phyloP scores from a whole-genome alignment of 1,140 invertebrate species.

The Plectrocnemia conspersa region DNA sequence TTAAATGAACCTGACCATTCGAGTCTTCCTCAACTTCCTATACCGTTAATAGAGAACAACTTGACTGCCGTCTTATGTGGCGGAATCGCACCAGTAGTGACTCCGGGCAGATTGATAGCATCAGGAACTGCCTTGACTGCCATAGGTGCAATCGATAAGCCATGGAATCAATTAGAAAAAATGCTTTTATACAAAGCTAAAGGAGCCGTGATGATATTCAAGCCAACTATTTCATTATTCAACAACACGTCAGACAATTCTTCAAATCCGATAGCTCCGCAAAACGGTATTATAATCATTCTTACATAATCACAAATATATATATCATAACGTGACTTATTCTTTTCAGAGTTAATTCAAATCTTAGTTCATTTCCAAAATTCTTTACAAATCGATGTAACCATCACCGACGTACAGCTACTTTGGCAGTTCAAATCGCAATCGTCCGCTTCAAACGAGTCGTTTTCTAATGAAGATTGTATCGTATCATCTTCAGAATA shows the following conservation, averaged over 20 bases:
- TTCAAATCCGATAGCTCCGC: constrained; percentile 62
- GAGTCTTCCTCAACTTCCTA: constrained; percentile 57
- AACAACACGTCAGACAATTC: constrained; percentile 61
- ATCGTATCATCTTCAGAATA: constrained; percentile 41
- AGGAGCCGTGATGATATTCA: constrained; percentile 71
- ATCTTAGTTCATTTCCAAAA: constrained; percentile 73
- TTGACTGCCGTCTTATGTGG: constrained; percentile 62
- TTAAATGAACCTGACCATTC: constrained; percentile 50
- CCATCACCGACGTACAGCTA: constrained; percentile 68
- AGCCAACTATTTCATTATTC: constrained; percentile 69
- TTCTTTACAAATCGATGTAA: constrained; percentile 71
- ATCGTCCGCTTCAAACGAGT: constrained; percentile 37
- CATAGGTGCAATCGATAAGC: constrained; percentile 40
- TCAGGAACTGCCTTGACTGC: constrained; percentile 39
- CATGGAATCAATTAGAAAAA: constrained; percentile 75
- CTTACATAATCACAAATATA: constrained; percentile 12
- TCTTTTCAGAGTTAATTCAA: constrained; percentile 68
- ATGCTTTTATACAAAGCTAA: constrained; percentile 66
- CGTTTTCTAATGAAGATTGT: constrained; percentile 42
- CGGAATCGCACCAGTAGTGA: constrained; percentile 47
- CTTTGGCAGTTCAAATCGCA: constrained; percentile 67
- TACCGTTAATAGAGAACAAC: constrained; percentile 63
- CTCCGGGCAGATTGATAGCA: constrained; percentile 47
- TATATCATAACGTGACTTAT: constrained; percentile 10
- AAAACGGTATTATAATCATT: constrained; percentile 54